These are phyloP conservation scores for Eleginops maclovinus DNA, from an alignment of 2,113 vertebrate genomes.

Conservation along the genomic window DNA sequence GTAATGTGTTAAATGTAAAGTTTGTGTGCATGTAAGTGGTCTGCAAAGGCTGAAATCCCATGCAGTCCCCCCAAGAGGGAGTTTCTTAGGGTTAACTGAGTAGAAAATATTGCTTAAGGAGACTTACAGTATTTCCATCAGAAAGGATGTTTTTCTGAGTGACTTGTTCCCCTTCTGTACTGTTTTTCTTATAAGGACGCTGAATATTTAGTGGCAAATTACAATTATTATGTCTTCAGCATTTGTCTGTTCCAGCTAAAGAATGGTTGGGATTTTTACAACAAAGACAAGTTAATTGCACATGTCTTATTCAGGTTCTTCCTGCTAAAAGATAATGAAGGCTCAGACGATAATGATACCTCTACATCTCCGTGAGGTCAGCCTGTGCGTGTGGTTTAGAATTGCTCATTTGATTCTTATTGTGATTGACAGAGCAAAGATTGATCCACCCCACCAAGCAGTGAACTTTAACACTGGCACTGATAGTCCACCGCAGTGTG, in stretches of 20 bases:
- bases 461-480: conserved; percentile 60
- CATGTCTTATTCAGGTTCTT: conserved; percentile 16
- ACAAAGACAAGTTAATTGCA: conserved; percentile 43
- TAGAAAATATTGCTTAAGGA: background rate
- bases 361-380: conserved; percentile 17
- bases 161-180: background rate
- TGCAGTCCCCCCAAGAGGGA: too few relatives aligned
- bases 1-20: too few relatives aligned
- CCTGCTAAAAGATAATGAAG: conserved; percentile 7
- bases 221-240: background rate
- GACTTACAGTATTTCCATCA: background rate
- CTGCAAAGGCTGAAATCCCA: too few relatives aligned
- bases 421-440: conserved; percentile 62
- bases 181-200: background rate
- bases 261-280: conserved; percentile 1
- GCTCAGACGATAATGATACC: conserved; percentile 12
- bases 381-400: conserved; percentile 8
- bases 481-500: conserved; percentile 23
- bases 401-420: conserved; percentile 56
- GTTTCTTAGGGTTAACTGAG: background rate
- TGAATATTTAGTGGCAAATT: background rate
- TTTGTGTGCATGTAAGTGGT: too few relatives aligned
- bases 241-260: background rate
- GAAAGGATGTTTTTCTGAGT: background rate
- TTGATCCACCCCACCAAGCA: conserved; percentile 63